These are phyloP conservation scores for Theonella swinhoei DNA, from an alignment of 37 sponge, comb jelly and placozoan species.

Conservation along the genomic window DNA sequence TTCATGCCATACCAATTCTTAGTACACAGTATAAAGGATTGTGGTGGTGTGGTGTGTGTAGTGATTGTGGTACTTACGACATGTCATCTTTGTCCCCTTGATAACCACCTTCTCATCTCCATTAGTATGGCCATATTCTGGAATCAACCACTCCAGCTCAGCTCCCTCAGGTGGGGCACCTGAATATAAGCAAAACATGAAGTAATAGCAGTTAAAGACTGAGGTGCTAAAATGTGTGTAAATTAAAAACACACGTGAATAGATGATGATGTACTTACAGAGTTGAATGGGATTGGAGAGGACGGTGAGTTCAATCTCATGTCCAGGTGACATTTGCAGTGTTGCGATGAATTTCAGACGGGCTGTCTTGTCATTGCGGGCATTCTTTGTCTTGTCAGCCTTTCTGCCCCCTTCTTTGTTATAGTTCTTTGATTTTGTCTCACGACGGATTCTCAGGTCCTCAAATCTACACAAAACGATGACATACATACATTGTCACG, in stretches of 20 bases:
- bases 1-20: neutral
- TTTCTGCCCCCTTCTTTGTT: constrained; percentile 26
- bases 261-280: constrained; percentile 44
- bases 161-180: constrained; percentile 65
- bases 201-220: neutral
- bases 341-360: constrained; percentile 62
- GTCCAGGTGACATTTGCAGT: constrained; percentile 28
- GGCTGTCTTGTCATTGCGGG: constrained; percentile 51
- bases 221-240: neutral
- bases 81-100: constrained; percentile 73
- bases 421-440: constrained; percentile 20
- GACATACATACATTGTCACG: neutral
- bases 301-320: neutral
- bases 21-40: too few species aligned
- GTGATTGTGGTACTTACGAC: constrained; percentile 58
- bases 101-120: constrained; percentile 70
- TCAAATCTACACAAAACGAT: constrained; percentile 65
- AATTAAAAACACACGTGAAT: too few species aligned
- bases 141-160: constrained; percentile 52
- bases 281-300: constrained; percentile 55
- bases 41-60: neutral
- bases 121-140: constrained; percentile 36
- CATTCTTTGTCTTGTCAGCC: constrained; percentile 29
- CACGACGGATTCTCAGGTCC: constrained; percentile 75
- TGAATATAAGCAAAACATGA: neutral